These are phyloP conservation scores for Alfaro cultratus DNA, from an alignment of 2,797 vertebrate species.

Conservation along the genomic window DNA sequence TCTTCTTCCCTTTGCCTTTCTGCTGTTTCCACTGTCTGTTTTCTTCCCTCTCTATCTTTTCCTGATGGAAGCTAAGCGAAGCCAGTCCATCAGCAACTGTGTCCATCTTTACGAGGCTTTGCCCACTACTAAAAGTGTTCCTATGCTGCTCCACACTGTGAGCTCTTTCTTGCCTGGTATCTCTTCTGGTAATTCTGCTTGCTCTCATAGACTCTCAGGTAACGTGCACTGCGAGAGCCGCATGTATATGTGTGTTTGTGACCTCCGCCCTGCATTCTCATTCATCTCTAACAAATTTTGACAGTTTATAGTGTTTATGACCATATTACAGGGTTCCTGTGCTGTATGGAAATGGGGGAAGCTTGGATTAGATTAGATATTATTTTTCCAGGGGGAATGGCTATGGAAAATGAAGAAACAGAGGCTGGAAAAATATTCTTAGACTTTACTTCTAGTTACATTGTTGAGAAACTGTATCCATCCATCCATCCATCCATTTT, in stretches of 20 bases:
- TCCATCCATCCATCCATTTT: background rate
- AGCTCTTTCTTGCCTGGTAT: slow-evolving; percentile 99
- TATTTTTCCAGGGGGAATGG: background rate
- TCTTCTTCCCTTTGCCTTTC: slow-evolving; percentile 56
- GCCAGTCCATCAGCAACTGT: slow-evolving; percentile 99
- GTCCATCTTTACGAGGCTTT: slow-evolving; percentile 97
- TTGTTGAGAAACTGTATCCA: background rate
- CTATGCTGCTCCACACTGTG: slow-evolving; percentile 98
- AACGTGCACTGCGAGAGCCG: slow-evolving; percentile 82
- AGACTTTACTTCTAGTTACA: background rate
- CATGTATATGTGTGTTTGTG: slow-evolving; percentile 58
- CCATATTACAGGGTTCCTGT: slow-evolving; percentile 13
- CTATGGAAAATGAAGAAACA: background rate
- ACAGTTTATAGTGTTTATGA: slow-evolving; percentile 12
- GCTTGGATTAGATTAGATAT: background rate
- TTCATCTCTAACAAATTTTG: slow-evolving; percentile 27
- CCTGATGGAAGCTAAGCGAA: slow-evolving; percentile 95
- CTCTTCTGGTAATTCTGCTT: slow-evolving; percentile 94
- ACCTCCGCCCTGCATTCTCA: slow-evolving; percentile 31
- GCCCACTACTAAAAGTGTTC: slow-evolving; percentile 96
- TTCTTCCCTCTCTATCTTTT: slow-evolving; percentile 74
- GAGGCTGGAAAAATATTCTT: background rate
- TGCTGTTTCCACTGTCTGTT: slow-evolving; percentile 62
- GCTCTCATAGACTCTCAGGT: slow-evolving; percentile 99
- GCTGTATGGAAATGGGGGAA: background rate